Percentiles rank a stretch among this genome's conserved stretches.
Evolutionary conservation across 2,888 invertebrate genomes (phyloP).

Genomic region (Pegoplata infirma): DNA sequence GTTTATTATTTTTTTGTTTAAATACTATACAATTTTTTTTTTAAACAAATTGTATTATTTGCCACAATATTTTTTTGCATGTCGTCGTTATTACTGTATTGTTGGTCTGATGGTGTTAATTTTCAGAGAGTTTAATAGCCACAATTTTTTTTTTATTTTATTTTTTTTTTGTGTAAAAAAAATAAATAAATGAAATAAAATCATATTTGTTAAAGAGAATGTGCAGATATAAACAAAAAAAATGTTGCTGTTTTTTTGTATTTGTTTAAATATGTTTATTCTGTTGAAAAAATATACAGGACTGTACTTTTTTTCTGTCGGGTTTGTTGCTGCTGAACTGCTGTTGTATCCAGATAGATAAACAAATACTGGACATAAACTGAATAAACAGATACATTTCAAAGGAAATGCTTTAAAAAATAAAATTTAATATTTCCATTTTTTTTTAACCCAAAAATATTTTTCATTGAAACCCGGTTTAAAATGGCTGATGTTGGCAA

Average conservation of each 20-base stretch:
- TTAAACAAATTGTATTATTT: background rate
- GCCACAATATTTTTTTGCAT: background rate
- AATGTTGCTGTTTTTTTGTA: conserved; percentile 6
- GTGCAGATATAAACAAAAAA: conserved; percentile 26
- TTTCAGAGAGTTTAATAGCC: conserved; percentile 28
- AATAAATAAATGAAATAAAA: background rate
- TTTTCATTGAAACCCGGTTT: too few species aligned
- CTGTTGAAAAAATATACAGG: conserved; percentile 10
- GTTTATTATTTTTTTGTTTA: conserved; percentile 22
- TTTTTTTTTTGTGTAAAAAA: background rate
- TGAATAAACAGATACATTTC: conserved; percentile 32
- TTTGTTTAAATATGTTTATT: conserved; percentile 19
- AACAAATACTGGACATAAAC: conserved; percentile 30
- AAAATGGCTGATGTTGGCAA: too few species aligned
- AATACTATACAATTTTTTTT: conserved; percentile 3
- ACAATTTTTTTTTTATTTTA: background rate
- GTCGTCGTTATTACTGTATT: too few species aligned
- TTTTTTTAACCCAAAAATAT: too few species aligned
- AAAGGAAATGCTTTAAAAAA: conserved; percentile 14
- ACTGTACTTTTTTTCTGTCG: conserved; percentile 21
- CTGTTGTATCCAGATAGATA: conserved; percentile 21
- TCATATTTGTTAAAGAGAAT: conserved; percentile 18
- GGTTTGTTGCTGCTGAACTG: conserved; percentile 7
- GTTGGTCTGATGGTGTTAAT: conserved; percentile 43
- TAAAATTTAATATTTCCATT: background rate